These are phyloP conservation scores for Nannoperca australis DNA, from an alignment of 2,797 vertebrate genomes.

Conservation along the genomic window DNA sequence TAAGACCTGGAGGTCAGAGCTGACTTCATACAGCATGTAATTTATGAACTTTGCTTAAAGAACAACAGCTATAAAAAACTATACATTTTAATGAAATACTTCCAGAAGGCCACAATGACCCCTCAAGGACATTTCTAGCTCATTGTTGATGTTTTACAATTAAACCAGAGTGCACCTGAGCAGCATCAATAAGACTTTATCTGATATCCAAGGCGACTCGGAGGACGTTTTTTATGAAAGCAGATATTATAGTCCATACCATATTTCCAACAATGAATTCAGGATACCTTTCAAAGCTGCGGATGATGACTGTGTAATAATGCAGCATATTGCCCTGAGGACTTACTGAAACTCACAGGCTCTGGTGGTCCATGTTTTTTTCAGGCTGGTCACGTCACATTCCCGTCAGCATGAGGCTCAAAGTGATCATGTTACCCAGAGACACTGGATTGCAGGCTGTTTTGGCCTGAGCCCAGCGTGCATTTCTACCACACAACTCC, in stretches of 20 bases:
- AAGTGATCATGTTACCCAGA: constrained; percentile 51
- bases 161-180: background rate
- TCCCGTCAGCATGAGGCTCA: constrained; percentile 12
- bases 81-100: background rate
- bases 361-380: background rate
- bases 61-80: background rate
- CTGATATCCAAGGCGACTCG: constrained; percentile 8
- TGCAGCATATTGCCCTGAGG: constrained; percentile 13
- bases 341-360: background rate
- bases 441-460: constrained; percentile 43
- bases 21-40: background rate
- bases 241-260: background rate
- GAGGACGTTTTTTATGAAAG: constrained; percentile 13
- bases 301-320: constrained; percentile 25
- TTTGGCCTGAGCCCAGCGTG: constrained; percentile 25
- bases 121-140: background rate
- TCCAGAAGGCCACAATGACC: background rate
- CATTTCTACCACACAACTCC: background rate
- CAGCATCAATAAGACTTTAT: background rate
- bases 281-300: background rate
- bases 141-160: background rate
- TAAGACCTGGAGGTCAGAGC: background rate
- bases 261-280: background rate
- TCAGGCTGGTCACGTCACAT: constrained; percentile 40
- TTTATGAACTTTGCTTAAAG: background rate